A percentile compares a stretch with the other conserved stretches of the same genome.
These are phyloP conservation scores for Tapera naevia DNA, from an alignment of 2,797 vertebrate species.

Conservation along the genomic window DNA sequence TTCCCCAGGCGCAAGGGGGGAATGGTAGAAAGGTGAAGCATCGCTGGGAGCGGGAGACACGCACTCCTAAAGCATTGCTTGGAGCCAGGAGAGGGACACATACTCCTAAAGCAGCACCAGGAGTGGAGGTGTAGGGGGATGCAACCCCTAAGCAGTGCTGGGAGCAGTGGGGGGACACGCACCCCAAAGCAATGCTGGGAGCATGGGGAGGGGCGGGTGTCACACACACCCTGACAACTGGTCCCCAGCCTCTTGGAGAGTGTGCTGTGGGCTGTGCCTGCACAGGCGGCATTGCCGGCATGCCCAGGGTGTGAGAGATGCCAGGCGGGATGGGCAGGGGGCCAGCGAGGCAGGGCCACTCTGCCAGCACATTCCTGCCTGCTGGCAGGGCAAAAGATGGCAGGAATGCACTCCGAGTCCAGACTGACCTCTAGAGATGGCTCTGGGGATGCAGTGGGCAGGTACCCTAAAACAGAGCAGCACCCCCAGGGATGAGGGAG, in stretches of 20 bases:
- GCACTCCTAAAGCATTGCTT: neutral
- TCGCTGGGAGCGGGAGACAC: neutral
- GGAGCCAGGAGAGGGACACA: too few relatives aligned
- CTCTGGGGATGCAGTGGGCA: neutral
- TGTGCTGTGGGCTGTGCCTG: neutral
- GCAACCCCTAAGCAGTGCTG: too few relatives aligned
- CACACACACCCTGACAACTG: rapidly evolving
- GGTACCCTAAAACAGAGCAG: neutral
- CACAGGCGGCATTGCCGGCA: rapidly evolving
- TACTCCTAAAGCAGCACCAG: neutral
- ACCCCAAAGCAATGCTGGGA: neutral
- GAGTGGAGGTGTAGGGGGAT: too few relatives aligned
- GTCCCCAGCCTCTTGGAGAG: neutral
- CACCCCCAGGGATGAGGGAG: rapidly evolving
- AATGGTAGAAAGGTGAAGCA: neutral
- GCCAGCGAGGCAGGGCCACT: neutral
- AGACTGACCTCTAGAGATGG: neutral
- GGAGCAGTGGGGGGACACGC: too few relatives aligned
- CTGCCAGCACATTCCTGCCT: neutral
- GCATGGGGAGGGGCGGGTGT: too few relatives aligned
- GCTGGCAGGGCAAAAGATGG: rapidly evolving
- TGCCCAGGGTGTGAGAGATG: neutral
- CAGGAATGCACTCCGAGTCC: rapidly evolving
- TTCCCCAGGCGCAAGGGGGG: neutral
- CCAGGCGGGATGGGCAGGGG: neutral